Evolutionary conservation across 2,113 vertebrate genomes (phyloP).

Genomic region (Candoia aspera): DNA sequence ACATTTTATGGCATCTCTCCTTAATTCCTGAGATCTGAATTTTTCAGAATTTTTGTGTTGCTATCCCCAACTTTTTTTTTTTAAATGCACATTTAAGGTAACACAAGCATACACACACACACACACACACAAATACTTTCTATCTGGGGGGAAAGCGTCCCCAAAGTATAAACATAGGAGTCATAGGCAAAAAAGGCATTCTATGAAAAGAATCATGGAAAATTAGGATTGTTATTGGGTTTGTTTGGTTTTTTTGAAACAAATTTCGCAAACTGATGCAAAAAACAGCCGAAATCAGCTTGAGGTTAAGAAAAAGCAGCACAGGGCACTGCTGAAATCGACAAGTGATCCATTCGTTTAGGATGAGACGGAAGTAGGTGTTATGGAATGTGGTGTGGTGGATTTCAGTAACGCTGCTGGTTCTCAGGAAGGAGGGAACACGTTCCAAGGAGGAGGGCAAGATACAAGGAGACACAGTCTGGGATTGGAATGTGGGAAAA

Average conservation of each 20-base stretch:
- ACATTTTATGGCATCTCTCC: background rate
- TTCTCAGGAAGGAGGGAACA: too few relatives aligned
- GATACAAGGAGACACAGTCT: too few relatives aligned
- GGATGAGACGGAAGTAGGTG: background rate
- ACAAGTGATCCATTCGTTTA: background rate
- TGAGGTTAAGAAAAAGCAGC: background rate
- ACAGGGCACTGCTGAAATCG: background rate
- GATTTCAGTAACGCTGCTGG: too few relatives aligned
- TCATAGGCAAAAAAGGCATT: background rate
- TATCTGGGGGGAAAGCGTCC: background rate
- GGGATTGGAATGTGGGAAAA: too few relatives aligned
- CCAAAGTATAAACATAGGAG: background rate
- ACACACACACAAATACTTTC: background rate
- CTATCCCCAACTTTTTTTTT: background rate
- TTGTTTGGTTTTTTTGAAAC: background rate
- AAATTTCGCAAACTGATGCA: background rate
- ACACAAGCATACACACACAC: background rate
- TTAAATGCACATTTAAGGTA: background rate
- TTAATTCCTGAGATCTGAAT: background rate
- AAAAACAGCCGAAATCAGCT: background rate
- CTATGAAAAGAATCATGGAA: background rate
- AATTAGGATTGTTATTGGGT: too few relatives aligned
- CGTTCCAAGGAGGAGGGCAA: too few relatives aligned
- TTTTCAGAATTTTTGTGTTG: background rate
- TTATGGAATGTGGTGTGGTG: too few relatives aligned